phyloP scores from a whole-genome alignment of 64 coral and sea anemone genomes.

The Montipora capricornis region DNA sequence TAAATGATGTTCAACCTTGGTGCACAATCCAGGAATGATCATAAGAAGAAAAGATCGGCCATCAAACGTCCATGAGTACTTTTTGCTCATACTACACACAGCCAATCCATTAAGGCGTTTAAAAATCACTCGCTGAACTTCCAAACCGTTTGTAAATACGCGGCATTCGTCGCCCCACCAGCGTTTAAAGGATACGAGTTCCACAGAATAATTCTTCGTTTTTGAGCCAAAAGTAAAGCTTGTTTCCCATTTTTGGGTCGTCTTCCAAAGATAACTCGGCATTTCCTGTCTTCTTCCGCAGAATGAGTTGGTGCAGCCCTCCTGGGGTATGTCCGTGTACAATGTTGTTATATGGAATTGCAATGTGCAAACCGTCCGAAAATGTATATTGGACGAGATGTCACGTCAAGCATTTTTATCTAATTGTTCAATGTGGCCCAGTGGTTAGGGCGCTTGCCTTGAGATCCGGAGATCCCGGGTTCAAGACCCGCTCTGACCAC shows the following conservation, averaged over 20 bases:
- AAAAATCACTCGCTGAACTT: constrained; percentile 4
- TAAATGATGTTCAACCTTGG: constrained; percentile 28
- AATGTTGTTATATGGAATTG: too few relatives aligned
- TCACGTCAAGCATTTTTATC: too few relatives aligned
- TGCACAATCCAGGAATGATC: constrained; percentile 21
- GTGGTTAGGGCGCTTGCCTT: too few relatives aligned
- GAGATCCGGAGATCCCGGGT: too few relatives aligned
- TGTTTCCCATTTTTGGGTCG: constrained; percentile 20
- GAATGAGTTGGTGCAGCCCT: too few relatives aligned
- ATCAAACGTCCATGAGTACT: constrained; percentile 16
- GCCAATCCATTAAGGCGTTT: constrained; percentile 44
- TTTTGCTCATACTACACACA: constrained; percentile 15
- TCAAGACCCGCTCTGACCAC: too few relatives aligned
- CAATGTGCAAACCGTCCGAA: too few relatives aligned
- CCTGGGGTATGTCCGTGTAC: too few relatives aligned
- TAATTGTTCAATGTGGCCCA: too few relatives aligned
- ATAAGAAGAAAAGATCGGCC: constrained; percentile 21
- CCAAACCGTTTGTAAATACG: constrained; percentile 33
- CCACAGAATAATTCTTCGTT: constrained; percentile 20
- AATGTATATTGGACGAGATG: too few relatives aligned
- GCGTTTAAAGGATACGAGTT: constrained; percentile 25
- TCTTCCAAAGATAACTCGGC: constrained; percentile 7
- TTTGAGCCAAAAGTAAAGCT: constrained; percentile 14
- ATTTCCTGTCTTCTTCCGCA: neutral
- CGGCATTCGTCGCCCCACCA: constrained; percentile 26